These are phyloP conservation scores for Sanderia malayensis DNA, from an alignment of 30 jellyfish, hydroid and myxozoan genomes.

Conservation along the genomic window DNA sequence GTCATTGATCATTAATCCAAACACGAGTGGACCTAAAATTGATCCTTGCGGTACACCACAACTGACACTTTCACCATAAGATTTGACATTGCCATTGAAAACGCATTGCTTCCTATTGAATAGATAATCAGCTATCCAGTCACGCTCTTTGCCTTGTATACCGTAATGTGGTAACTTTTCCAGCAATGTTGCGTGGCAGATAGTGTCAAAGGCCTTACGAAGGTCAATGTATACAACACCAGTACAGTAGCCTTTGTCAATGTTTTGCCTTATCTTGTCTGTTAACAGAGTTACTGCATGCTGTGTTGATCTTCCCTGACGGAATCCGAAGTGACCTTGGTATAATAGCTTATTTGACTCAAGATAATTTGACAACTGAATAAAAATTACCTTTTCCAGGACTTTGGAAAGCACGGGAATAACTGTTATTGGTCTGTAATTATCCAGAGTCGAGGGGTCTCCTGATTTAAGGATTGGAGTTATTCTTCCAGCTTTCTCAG, in stretches of 20 bases:
- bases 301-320: neutral
- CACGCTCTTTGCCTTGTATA: neutral
- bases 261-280: neutral
- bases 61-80: neutral
- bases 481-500: neutral
- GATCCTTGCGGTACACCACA: neutral
- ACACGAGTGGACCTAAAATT: neutral
- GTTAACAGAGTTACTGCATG: neutral
- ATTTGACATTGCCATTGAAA: neutral
- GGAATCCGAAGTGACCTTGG: neutral
- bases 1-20: neutral
- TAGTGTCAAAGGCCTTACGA: neutral
- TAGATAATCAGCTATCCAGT: neutral
- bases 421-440: neutral
- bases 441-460: neutral
- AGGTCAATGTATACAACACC: neutral
- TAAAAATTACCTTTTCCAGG: neutral
- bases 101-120: neutral
- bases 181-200: neutral
- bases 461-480: neutral
- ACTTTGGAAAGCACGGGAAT: neutral
- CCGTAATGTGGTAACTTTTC: neutral
- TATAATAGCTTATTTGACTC: neutral
- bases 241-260: neutral
- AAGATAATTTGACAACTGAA: neutral